Conservation (phyloP, 2,113 vertebrate genomes). For the Petaurus breviceps region DNA sequence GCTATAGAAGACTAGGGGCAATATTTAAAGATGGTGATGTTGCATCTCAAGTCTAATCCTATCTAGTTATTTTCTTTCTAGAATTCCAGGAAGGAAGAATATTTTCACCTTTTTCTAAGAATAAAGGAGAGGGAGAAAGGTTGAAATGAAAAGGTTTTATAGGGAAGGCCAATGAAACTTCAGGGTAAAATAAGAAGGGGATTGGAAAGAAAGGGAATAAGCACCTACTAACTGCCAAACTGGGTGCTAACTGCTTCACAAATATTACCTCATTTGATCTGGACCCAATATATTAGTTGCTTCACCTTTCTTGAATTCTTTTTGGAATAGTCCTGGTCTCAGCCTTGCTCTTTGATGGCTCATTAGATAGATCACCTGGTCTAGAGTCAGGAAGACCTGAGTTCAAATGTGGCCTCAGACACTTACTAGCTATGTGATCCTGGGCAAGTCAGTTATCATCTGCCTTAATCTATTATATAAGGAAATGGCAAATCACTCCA, state of each 20-base stretch:
- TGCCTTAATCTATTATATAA: background rate
- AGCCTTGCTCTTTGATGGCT: background rate
- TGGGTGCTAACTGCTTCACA: background rate
- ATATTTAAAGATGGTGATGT: background rate
- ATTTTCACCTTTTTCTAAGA: background rate
- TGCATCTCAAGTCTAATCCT: background rate
- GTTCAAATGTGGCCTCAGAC: background rate
- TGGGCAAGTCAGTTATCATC: background rate
- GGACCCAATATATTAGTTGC: background rate
- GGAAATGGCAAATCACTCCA: background rate
- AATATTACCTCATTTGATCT: background rate
- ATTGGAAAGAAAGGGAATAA: background rate
- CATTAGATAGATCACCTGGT: background rate
- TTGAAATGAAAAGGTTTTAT: background rate
- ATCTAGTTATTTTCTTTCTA: slow-evolving; percentile 16
- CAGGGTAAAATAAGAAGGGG: background rate
- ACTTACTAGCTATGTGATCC: background rate
- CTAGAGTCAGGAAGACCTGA: background rate
- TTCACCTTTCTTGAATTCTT: background rate
- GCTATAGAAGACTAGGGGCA: background rate
- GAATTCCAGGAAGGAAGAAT: background rate
- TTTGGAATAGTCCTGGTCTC: background rate
- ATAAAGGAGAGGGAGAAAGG: background rate
- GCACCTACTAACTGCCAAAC: background rate
- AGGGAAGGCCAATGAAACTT: background rate